Base-by-base conservation (phyloP, 2,113 vertebrate species). In the Lucifuga dentata region DNA sequence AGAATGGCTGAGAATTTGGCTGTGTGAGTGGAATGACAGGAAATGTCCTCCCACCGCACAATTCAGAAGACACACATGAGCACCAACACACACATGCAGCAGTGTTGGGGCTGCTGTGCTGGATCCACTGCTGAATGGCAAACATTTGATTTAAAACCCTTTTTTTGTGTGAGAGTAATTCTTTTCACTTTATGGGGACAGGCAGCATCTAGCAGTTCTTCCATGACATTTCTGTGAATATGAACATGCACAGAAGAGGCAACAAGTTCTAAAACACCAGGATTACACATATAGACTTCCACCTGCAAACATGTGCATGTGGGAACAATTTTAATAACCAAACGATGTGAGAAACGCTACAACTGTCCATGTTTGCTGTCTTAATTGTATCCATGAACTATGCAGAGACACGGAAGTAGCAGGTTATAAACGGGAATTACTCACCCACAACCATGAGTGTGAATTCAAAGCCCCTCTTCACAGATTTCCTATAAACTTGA, bases 381-480 rank as follows among this genome's bases (percentile, higher is more conserved):
- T 12, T 35, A 11, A 40, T n/a, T n/a, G n/a, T n/a, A n/a, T n/a
- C n/a, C 8, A 13, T 3, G 7, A n/a, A n/a, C 17, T 23, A 16
- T 33, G 40, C 13, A 3, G 1, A 5, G 20, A 32, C 55, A 68
- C 52, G 5, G 13, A 17, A 10, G 9, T 9, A 29, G 48, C 55
- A 56, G 1, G 24, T 21, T 49, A 38, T 7, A 21, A 46, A 21
- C 50, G 19, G 48, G 12, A 46, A 40, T n/a, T 24, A 84, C 95
- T 94, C 81, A 98, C 96, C 96, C 75, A 98, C 96, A 87, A 98
- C 96, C 96, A 98, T 98, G 81, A 98, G 95, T 0, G 96, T 98
- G 90, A 98, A 98, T 86, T 98, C 96, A 78, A 98, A 97, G 26
- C 96, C 96, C 82, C 96, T 93, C 89, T 98, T 98, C 87, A 98